Conservation (phyloP, 2,888 invertebrate genomes). For the Drosophila differens region DNA sequence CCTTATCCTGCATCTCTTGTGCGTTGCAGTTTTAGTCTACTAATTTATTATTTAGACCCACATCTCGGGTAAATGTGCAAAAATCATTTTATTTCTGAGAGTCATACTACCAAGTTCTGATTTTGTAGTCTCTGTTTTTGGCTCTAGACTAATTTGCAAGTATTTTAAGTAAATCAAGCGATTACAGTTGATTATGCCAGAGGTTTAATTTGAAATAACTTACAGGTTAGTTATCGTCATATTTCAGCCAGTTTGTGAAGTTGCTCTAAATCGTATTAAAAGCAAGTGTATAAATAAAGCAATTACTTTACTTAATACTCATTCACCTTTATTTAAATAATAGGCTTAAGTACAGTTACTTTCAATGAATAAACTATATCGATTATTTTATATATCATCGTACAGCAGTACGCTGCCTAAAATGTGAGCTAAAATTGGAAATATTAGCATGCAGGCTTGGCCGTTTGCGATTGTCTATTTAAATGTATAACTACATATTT, state of each 20-base stretch:
- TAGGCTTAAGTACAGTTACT: background rate
- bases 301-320: background rate
- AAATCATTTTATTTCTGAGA: conserved; percentile 32
- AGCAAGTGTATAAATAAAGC: background rate
- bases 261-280: background rate
- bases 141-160: conserved; percentile 31
- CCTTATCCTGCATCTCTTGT: conserved; percentile 9
- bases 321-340: background rate
- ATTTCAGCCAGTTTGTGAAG: background rate
- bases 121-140: background rate
- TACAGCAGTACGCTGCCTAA: background rate
- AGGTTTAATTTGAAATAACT: conserved; percentile 14
- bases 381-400: background rate
- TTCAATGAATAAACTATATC: background rate
- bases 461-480: background rate
- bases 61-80: conserved; percentile 42
- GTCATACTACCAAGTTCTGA: background rate
- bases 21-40: conserved; percentile 37
- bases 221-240: conserved; percentile 6
- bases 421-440: background rate
- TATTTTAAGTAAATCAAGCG: conserved; percentile 34
- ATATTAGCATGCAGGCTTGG: background rate
- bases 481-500: background rate
- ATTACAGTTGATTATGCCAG: conserved; percentile 19
- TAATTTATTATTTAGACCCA: conserved; percentile 58